Evolutionary conservation across 2,797 vertebrate species (phyloP), one percentile per base, ranked within the genome.

Genomic region (Cirrhinus mrigala): DNA sequence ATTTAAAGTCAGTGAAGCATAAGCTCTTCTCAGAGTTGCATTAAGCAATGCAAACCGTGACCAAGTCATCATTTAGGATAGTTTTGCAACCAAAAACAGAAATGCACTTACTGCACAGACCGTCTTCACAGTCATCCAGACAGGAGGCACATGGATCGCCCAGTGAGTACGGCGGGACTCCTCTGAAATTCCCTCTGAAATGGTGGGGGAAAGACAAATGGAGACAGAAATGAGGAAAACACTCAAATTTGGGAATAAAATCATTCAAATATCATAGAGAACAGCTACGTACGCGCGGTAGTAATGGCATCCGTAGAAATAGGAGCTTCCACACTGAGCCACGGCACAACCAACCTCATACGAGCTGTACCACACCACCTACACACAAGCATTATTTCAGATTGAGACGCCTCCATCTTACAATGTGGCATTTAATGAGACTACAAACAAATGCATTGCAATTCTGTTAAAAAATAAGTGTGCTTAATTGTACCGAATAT

Each of bases 331-430:
- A n/a, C 95, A 96, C 14, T 73, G 0, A 0, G 70, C 58, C 68
- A 92, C 37, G 22, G 90, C 95, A 68, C 95, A 96, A 73, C 95
- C 95, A 0, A 95, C 85, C 70, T 66, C 89, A 84, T 94, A 95
- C 0, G 95, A 95, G 84, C 89, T 90, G 90, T 90, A 92, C 95
- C 95, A 96, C 33, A 96, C 88, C 87, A 96, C 90, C 95, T 96
- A 46, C 18, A 71, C 33, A 83, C 22, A 76, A 62, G 29, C 18
- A 58, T 52, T 33, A 3, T 2, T 73, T 10, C 29, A 56, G n/a
- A 12, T 44, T 33, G 24, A 85, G 24, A 56, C 46, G 2, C 20
- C 16, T 40, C 6, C 29, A 64, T 24, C 54, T 22, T 3, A 37
- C 69, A 24, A 27, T 24, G 14, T 48, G n/a, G 1, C 70, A 18